Evolutionary conservation across 2,113 vertebrate species (phyloP), one percentile per base, ranked within the genome.

Genomic region (Tachycineta bicolor): DNA sequence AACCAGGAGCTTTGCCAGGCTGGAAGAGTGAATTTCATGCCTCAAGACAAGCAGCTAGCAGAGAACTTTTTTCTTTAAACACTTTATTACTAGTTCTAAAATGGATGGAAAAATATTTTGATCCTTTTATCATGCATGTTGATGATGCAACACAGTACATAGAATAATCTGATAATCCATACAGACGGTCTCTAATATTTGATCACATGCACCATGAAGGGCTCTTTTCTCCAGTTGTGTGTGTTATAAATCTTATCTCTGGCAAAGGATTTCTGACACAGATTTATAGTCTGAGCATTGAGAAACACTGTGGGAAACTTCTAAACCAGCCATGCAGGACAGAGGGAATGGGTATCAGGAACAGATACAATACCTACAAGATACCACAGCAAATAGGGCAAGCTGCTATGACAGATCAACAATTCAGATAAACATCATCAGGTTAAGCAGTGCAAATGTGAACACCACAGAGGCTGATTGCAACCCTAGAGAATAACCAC

Each of bases 231-330:
- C 41, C 50, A 80, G 24, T 3, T 65, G 8, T 49, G 25, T 4
- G 0, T 17, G 11, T 37, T 73, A 0, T 8, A 77, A 47, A 29
- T 39, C 33, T 63, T 50, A 58, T 25, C 33, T 47, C 50, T 83
- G 18, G 31, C 24, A 93, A 80, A 90, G 49, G 13, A 95, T 58
- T 92, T 90, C 52, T 68, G 41, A 89, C 79, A 70, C 22, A 74
- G 14, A 50, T 69, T 65, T 83, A 49, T 26, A 50, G n/a, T 29
- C 55, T 58, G 25, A 94, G 39, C 28, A 67, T 89, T 74, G 69
- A 84, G 47, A 84, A 87, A 62, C 21, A 80, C 28, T n/a, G 46
- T 37, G 55, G 19, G 26, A 19, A 83, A 49, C 58, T 70, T 77
- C 28, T 69, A 62, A 82, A 79, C 17, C 46, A 49, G 31, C 4